Evolutionary conservation across 1,140 invertebrate species (phyloP), one percentile per base, ranked within the genome.

Genomic region (Ectropis grisescens): DNA sequence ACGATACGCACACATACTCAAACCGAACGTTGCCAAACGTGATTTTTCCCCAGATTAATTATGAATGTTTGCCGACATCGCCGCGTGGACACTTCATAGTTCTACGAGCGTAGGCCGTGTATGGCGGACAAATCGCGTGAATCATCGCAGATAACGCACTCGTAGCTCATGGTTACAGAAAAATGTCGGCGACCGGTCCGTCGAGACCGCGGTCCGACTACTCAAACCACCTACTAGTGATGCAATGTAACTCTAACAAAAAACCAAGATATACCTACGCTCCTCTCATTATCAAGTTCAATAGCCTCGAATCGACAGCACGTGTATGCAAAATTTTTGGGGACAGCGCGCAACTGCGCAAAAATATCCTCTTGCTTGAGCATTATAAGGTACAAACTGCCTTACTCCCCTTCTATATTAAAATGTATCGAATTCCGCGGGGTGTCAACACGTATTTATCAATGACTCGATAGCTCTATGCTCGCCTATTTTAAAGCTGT

Each of bases 261-360:
- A 65, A 67, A 47, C 15, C 36, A 44, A 42, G 43, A 74, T 52
- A 78, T 68, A n/a, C n/a, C n/a, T n/a, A 75, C 66, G 60, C 43
- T 61, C 66, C 62, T 76, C 72, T 67, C 59, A 71, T 76, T 78
- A 80, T 78, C 72, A 78, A 76, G 75, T 80, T 80, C 75, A 80
- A 80, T 74, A 80, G 75, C 75, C 75, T 49, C 67, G 48, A 53
- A 65, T 43, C 54, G 64, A 52, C 70, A 80, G 56, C 75, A 78
- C 75, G 75, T 80, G 75, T 80, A 80, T 78, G 70, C 75, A 80
- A 80, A 78, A 74, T 53, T 58, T n/a, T 47, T 51, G 46, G 46
- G 51, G 50, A 53, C 56, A 38, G 39, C 30, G 11, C 27, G 42
- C 33, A 39, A 53, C 32, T 59, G 53, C 53, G 71, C 71, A 60